These are phyloP conservation scores for Athalia cordata DNA, from an alignment of 2,888 invertebrate species.

Conservation along the genomic window DNA sequence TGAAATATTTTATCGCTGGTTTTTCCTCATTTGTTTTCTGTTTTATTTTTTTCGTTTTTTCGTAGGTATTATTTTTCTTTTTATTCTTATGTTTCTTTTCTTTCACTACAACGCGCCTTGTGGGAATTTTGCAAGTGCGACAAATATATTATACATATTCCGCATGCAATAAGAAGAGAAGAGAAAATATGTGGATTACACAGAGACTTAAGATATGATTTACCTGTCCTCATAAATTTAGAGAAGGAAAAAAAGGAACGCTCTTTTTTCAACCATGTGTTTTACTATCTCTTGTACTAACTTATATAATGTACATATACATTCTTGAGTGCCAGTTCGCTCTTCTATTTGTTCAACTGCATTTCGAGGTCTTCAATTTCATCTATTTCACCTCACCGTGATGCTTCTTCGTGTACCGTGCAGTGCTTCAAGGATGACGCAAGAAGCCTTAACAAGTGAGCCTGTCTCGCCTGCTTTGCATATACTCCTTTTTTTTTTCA, in stretches of 20 bases:
- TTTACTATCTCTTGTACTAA: neutral
- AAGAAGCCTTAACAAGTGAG: conserved; percentile 27
- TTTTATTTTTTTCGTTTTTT: neutral
- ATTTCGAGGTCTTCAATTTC: conserved; percentile 40
- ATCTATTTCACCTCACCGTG: conserved; percentile 15
- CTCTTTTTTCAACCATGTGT: neutral
- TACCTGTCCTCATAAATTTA: conserved; percentile 34
- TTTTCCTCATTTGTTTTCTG: neutral
- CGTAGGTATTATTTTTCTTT: neutral
- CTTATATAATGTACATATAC: neutral
- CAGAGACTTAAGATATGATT: conserved; percentile 41
- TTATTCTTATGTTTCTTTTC: neutral
- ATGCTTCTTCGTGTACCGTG: neutral
- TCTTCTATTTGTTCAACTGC: conserved; percentile 33
- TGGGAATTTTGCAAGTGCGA: conserved; percentile 39
- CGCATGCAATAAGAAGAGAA: neutral
- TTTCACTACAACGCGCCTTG: neutral
- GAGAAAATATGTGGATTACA: conserved; percentile 31
- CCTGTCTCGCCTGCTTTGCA: conserved; percentile 20
- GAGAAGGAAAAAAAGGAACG: neutral
- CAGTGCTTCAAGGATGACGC: conserved; percentile 29
- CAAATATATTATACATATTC: conserved; percentile 15
- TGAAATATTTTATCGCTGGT: neutral
- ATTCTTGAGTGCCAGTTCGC: neutral
- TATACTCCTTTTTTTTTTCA: neutral